A percentile compares a stretch with the other conserved stretches of the same genome.
These are phyloP conservation scores for Pseudomyrmex dendroicus DNA, from an alignment of 1,140 invertebrate species.

Conservation along the genomic window DNA sequence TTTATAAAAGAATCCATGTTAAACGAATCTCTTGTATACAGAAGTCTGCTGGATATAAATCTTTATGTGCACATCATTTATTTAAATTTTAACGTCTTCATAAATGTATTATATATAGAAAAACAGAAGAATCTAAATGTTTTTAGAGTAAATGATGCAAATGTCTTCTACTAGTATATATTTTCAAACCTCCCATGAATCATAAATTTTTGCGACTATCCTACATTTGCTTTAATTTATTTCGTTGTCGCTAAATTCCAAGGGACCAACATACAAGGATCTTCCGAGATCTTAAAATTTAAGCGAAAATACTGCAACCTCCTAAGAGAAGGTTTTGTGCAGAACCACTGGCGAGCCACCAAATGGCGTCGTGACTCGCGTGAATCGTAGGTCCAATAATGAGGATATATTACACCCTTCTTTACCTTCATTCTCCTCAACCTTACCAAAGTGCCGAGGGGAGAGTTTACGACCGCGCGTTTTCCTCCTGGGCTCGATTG, in stretches of 20 bases:
- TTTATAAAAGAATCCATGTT: too few species aligned
- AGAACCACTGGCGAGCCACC: constrained; percentile 38
- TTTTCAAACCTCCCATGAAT: neutral
- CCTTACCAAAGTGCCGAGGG: constrained; percentile 2
- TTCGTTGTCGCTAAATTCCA: constrained; percentile 16
- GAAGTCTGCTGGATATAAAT: too few species aligned
- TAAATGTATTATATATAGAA: too few species aligned
- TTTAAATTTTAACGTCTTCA: too few species aligned
- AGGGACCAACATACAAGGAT: neutral
- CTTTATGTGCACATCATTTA: too few species aligned
- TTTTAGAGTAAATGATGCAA: neutral
- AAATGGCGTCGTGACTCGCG: constrained; percentile 34
- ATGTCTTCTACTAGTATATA: neutral
- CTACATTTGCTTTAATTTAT: constrained; percentile 38
- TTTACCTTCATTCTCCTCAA: neutral
- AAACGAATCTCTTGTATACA: too few species aligned
- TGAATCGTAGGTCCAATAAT: constrained; percentile 50
- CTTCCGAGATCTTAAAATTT: constrained; percentile 33
- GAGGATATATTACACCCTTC: constrained; percentile 59
- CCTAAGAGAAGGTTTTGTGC: constrained; percentile 33
- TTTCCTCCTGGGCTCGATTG: constrained; percentile 40
- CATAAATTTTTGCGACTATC: neutral
- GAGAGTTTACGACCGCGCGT: constrained; percentile 56
- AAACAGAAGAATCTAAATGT: neutral
- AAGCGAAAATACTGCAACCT: constrained; percentile 8